Evolutionary conservation across 2,888 invertebrate species (phyloP), one percentile per base, ranked within the genome.

Genomic region (Dasysyrphus albostriatus): DNA sequence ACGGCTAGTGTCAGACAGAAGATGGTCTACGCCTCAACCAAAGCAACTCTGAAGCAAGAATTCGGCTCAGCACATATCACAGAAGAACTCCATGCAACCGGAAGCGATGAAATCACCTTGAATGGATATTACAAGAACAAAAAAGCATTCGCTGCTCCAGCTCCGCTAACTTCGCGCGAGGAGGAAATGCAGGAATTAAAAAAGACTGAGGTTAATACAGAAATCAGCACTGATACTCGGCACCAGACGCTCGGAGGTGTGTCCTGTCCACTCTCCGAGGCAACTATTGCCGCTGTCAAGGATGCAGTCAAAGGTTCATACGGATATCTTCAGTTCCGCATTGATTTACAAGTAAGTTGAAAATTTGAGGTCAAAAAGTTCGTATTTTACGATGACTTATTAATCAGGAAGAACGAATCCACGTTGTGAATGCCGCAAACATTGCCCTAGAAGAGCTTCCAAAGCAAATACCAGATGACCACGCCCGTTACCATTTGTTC

Each of bases 11-110:
- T 99, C 5, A 94, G 99, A 78, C 89, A 90, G 39, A 99, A 99
- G 93, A 99, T 99, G 99, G 93, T 99, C 73, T 98, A 98, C 90
- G 99, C 99, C 0, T 98, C 98, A 0, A 99, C 99, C 0, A 98
- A 98, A 93, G 98, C 99, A 0, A 99, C 99, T 0, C 93, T 99
- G 37, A 99, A 99, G 92, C 96, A 96, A 90, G 98, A 99, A 92
- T 99, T 99, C 93, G 99, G 99, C 0, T 96, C 97, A 6, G 96
- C 97, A 0, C 97, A 97, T 90, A 98, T 99, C 81, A 97, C 97
- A 90, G 98, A 98, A 92, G 99, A 99, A 93, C 93, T 98, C 89
- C 98, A 98, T 93, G 98, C 97, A 34, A 98, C 98, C 14, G 93
- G 93, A 0, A 91, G 97, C 94, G 96, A 95, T 88, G 99, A 99